Conservation (phyloP, 1,140 invertebrate genomes). For the Trigoniulus corallinus region DNA sequence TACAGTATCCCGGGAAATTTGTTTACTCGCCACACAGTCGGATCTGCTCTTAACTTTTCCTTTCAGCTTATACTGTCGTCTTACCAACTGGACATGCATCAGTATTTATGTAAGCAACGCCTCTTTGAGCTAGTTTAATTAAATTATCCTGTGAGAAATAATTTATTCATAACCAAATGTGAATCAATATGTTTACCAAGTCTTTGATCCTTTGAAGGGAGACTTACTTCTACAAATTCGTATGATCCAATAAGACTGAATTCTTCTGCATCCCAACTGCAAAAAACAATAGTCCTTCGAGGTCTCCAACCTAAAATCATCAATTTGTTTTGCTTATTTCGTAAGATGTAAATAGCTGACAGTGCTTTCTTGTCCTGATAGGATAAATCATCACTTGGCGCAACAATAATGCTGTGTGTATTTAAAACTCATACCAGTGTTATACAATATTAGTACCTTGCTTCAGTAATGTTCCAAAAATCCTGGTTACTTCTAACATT, state of each 20-base stretch:
- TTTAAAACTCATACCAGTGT: no score
- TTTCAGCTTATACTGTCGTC: background rate
- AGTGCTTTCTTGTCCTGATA: no score
- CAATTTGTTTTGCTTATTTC: background rate
- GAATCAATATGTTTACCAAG: background rate
- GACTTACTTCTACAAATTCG: slow-evolving; percentile 27
- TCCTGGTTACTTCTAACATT: slow-evolving; percentile 32
- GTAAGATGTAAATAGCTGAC: background rate
- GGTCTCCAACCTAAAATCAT: slow-evolving; percentile 25
- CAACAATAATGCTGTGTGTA: no score
- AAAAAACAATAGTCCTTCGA: slow-evolving; percentile 28
- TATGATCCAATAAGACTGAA: slow-evolving; percentile 30
- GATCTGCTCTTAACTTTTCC: no score
- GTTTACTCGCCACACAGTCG: no score
- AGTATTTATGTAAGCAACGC: slow-evolving; percentile 23
- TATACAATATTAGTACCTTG: no score
- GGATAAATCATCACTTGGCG: no score
- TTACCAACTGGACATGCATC: slow-evolving; percentile 16
- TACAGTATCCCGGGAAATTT: no score
- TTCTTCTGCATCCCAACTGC: slow-evolving; percentile 31
- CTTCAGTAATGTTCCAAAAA: slow-evolving; percentile 26
- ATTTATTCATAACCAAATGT: background rate
- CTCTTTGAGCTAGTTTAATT: slow-evolving; percentile 16
- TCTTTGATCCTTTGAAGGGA: background rate
- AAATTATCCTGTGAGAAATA: slow-evolving; percentile 12